Evolutionary conservation across 2,797 vertebrate genomes (phyloP), one percentile per base, ranked within the genome.

Genomic region (Notoglanidium macrostoma): DNA sequence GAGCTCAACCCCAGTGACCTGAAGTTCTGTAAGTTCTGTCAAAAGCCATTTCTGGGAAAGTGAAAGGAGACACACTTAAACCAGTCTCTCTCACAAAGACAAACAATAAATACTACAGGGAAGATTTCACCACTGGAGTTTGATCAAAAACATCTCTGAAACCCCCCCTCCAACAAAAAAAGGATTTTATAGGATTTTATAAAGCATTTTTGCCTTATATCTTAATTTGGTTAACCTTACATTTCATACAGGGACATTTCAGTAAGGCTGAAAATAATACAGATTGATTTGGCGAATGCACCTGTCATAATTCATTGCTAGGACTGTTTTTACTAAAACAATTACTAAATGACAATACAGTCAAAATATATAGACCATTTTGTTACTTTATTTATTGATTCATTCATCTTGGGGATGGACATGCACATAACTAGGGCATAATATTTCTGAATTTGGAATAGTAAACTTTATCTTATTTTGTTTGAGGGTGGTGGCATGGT

Each of bases 21-120:
- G 9, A 85, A 90, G 84, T 93, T 92, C 32, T 92, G 92, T 65
- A 92, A 63, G 83, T 93, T 89, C 54, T 23, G 93, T 5, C 92
- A 93, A 73, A n/a, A 0, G 15, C 54, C 17, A 49, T 78, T 85
- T 92, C 91, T 87, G 87, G 90, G 86, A 93, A 86, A 91, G 95
- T 95, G 89, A 93, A 92, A 8, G 23, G n/a, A 89, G 19, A 84
- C n/a, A 51, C 63, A 26, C 5, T 23, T 59, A 40, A 40, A 40
- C 40, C 40, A 3, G 40, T 40, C 40, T 40, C 40, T 40, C 40
- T 4, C 40, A 3, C 40, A 40, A 40, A 40, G 40, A 40, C 40
- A 40, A 40, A 40, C 40, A 40, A 40, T 40, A 40, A 40, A 40
- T 40, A 40, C 40, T 3, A 40, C 40, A 40, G 40, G 40, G 40